These are phyloP conservation scores for Notolabrus celidotus DNA, from an alignment of 2,797 vertebrate genomes.

Conservation along the genomic window DNA sequence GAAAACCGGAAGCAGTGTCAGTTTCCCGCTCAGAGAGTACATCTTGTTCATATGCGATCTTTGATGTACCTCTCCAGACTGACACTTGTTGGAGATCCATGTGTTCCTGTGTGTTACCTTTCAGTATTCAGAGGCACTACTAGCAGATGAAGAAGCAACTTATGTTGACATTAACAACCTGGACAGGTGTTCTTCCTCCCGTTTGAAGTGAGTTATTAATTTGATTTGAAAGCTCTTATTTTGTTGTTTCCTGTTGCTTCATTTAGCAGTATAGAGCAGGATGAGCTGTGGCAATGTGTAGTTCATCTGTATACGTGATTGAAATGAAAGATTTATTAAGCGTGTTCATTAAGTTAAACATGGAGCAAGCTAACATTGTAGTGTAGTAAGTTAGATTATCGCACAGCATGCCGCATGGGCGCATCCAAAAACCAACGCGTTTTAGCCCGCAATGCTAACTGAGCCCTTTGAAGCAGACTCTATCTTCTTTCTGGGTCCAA, in stretches of 20 bases:
- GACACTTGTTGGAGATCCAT: slow-evolving; percentile 61
- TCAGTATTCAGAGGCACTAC: not conserved
- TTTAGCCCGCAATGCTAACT: slow-evolving; percentile 46
- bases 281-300: not conserved
- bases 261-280: not conserved
- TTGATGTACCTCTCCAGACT: not conserved
- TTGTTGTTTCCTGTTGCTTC: not conserved
- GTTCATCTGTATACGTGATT: not conserved
- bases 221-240: not conserved
- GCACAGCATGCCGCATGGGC: too few relatives aligned
- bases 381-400: not conserved
- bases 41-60: slow-evolving; percentile 5
- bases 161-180: not conserved
- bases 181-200: slow-evolving; percentile 12
- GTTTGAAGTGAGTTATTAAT: not conserved
- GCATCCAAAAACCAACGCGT: not conserved
- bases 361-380: not conserved
- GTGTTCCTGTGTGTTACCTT: slow-evolving; percentile 23
- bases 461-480: not conserved
- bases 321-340: not conserved
- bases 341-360: not conserved
- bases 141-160: slow-evolving; percentile 24
- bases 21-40: not conserved
- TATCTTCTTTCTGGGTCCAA: not conserved
- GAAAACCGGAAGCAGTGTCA: slow-evolving; percentile 11